phyloP scores from a whole-genome alignment of 2,888 invertebrate species.

The Netelia fuscicornis region DNA sequence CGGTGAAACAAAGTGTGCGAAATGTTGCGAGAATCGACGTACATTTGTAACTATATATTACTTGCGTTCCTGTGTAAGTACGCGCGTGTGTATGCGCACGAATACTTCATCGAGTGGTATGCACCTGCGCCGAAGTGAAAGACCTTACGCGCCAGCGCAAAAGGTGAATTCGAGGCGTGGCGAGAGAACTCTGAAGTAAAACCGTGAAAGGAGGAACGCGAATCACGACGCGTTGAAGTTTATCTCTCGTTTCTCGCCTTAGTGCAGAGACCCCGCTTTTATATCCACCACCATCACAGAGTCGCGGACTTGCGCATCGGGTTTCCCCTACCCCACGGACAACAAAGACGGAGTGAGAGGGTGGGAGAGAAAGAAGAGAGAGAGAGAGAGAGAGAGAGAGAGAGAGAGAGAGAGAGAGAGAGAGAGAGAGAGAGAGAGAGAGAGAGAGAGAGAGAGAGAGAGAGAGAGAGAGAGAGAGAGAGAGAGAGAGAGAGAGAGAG shows the following conservation, averaged over 20 bases:
- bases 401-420: neutral
- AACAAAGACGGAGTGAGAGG: neutral
- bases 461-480: neutral
- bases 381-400: neutral
- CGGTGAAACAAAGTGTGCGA: neutral
- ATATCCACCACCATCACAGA: slow-evolving; percentile 41
- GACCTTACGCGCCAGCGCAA: slow-evolving; percentile 58
- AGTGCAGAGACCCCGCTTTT: slow-evolving; percentile 26
- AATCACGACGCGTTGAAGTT: slow-evolving; percentile 68
- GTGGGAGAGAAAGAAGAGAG: neutral
- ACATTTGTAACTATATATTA: neutral
- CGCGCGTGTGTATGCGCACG: neutral
- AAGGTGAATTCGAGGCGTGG: slow-evolving; percentile 61
- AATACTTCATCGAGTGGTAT: neutral
- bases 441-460: neutral
- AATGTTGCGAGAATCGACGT: neutral
- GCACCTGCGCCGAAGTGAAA: slow-evolving; percentile 62
- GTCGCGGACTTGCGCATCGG: slow-evolving; percentile 58
- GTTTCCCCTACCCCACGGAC: neutral
- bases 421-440: neutral
- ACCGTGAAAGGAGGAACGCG: slow-evolving; percentile 63
- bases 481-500: neutral
- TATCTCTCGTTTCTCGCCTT: slow-evolving; percentile 61
- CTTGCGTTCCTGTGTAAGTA: too few relatives aligned
- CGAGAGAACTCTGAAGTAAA: slow-evolving; percentile 29